Evolutionary conservation across 2,888 invertebrate species (phyloP), one percentile per base, ranked within the genome.

Genomic region (Latrodectus hesperus): DNA sequence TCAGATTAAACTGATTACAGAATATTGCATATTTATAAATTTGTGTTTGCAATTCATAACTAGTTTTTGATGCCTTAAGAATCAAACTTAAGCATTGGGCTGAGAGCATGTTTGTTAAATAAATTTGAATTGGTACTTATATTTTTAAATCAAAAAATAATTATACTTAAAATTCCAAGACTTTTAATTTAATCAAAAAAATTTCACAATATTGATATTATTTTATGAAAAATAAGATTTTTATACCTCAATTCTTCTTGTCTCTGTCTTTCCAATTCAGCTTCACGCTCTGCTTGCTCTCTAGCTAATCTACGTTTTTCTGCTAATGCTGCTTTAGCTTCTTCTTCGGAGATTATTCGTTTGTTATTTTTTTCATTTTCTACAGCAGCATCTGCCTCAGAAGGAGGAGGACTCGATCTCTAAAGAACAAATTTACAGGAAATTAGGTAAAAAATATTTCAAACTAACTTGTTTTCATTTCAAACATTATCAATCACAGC

Each of bases 281-380:
- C 97, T 92, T 96, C 96, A 88, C 95, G 93, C 93, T 98, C 98
- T 14, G 97, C 96, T 92, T 98, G 97, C 93, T 98, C 98, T 38
- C 98, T 93, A 14, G 97, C 98, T 88, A 96, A 93, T 85, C 97
- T 94, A 90, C 98, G 93, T 89, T 97, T 94, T 93, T 98, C 98
- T 0, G 98, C 98, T 83, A 98, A 93, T 82, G 97, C 97, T 26
- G 98, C 97, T 93, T 98, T 98, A 9, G 98, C 98, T 92, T 97
- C 95, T 92, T 97, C 97, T 93, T 97, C 97, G 8, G 96, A 96
- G 90, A 97, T 96, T 4, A 89, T 86, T 11, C 80, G 74, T 38
- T 88, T 88, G 16, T 80, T 83, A 9, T 77, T 88, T 14, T 76
- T 84, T n/a, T 88, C 88, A 79, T 71, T 74, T 14, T 80, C 88